Evolutionary conservation across 2,888 invertebrate species (phyloP).

Genomic region (Alviniconcha strummeri): DNA sequence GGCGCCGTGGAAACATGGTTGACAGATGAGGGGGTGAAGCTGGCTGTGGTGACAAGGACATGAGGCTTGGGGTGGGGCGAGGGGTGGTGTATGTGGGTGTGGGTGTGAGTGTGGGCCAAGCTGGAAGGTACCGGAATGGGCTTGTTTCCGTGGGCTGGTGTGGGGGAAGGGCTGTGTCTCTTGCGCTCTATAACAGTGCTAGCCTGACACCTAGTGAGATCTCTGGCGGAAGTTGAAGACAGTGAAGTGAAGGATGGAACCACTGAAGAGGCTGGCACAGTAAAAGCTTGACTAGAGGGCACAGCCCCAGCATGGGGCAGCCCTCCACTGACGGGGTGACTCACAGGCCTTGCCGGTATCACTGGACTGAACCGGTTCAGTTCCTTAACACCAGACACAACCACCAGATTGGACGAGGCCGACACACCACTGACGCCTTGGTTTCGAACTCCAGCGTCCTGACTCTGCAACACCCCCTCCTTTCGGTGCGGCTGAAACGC

Average conservation of each 20-base stretch:
- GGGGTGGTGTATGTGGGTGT: constrained; percentile 9
- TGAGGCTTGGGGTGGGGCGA: neutral
- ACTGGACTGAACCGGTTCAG: no score
- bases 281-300: no score
- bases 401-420: no score
- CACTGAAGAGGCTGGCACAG: neutral
- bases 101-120: constrained; percentile 9
- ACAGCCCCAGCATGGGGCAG: no score
- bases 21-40: neutral
- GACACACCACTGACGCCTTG: no score
- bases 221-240: neutral
- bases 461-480: neutral
- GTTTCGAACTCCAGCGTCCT: no score
- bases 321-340: no score
- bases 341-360: no score
- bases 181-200: neutral
- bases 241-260: no score
- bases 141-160: constrained; percentile 20
- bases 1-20: constrained; percentile 7
- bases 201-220: neutral
- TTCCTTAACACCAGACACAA: no score
- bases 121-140: constrained; percentile 28
- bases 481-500: neutral
- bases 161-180: constrained; percentile 10
- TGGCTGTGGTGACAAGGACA: neutral